Evolutionary conservation across 2,797 vertebrate genomes (phyloP), one percentile per base, ranked within the genome.

Genomic region (Bovichtus variegatus): DNA sequence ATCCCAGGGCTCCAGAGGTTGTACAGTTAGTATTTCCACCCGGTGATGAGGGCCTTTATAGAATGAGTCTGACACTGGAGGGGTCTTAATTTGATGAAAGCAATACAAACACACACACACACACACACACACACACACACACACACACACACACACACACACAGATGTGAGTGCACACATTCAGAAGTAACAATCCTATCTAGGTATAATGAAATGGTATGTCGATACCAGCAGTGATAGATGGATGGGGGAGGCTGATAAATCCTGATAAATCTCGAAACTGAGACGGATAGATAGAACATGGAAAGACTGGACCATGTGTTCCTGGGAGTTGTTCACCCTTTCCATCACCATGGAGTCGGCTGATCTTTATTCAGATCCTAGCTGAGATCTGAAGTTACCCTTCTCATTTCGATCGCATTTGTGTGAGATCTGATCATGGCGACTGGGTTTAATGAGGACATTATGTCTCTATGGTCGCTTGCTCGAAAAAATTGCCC

Each of bases 41-140:
- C 4, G 65, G 68, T 86, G 80, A 87, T 81, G 88, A 84, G 69
- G 59, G 66, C 71, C 54, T 86, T 76, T 70, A 74, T 71, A 67
- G 61, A 84, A 87, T 50, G 69, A 84, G 73, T 55, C 81, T 80
- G 77, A 84, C 77, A 80, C 78, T 54, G 68, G 71, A 78, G 68
- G 72, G 64, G 80, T 84, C 21, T 6, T 68, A 69, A 86, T 87
- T 51, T 65, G 23, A 65, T 38, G 34, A 31, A 65, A 65, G 47
- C 21, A 51, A 51, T 65, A 51, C 65, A 65, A 65, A 49, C 74
- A 50, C 27, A 46, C 23, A 65, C 2, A 25, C 29, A 31, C 6
- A 54, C 25, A 40, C 5, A 23, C n/a, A n/a, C n/a, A 62, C 34
- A 13, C 49, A 23, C 57, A 50, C 57, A 59, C 18, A 27, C 15